Conservation (phyloP, 2,888 invertebrate genomes). For the Iselma pallidipennis region DNA sequence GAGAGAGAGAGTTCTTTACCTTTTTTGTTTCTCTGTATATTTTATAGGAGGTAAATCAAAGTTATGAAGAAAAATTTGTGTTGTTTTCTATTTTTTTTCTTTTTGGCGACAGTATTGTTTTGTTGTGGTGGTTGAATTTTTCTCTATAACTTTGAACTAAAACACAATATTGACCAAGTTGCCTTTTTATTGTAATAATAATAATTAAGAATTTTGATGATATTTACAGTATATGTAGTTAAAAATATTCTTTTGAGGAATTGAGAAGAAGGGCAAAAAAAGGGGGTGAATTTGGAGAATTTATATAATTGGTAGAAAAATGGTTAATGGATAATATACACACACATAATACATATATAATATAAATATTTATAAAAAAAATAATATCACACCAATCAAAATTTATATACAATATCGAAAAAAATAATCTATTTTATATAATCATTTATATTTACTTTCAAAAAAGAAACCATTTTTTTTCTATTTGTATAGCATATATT, state of each 20-base stretch:
- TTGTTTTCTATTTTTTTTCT: too few species aligned
- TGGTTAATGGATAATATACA: not conserved
- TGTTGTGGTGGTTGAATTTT: slow-evolving; percentile 20
- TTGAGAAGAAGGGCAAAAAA: not conserved
- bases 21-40: slow-evolving; percentile 18
- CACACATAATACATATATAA: not conserved
- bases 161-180: slow-evolving; percentile 44
- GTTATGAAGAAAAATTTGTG: slow-evolving; percentile 23
- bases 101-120: too few species aligned
- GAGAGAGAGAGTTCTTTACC: slow-evolving; percentile 20
- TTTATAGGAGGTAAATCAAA: slow-evolving; percentile 19
- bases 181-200: slow-evolving; percentile 39
- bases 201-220: slow-evolving; percentile 43
- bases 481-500: not conserved
- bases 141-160: slow-evolving; percentile 28
- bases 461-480: not conserved
- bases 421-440: not conserved
- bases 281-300: not conserved
- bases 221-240: slow-evolving; percentile 43
- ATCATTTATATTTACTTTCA: not conserved
- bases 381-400: not conserved
- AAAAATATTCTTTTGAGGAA: slow-evolving; percentile 13
- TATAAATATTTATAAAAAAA: not conserved
- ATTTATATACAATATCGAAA: not conserved
- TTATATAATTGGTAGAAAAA: slow-evolving; percentile 1